These are phyloP conservation scores for Temnothorax rugatulus DNA, from an alignment of 2,888 invertebrate genomes.

Conservation along the genomic window DNA sequence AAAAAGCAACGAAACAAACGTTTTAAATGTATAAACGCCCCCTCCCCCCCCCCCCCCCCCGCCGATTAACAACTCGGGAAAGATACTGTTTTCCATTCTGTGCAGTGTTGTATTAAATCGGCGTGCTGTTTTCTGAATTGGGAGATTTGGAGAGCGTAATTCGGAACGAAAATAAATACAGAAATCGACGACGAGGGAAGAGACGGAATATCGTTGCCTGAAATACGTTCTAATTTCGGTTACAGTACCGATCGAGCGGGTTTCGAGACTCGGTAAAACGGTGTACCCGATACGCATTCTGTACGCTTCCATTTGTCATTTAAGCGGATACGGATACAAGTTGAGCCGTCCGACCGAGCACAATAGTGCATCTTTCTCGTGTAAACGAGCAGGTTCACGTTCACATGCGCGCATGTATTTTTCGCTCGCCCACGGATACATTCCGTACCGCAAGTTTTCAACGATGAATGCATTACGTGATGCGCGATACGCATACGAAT, in stretches of 20 bases:
- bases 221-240: constrained; percentile 51
- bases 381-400: constrained; percentile 47
- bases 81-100: constrained; percentile 20
- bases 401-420: constrained; percentile 36
- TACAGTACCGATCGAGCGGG: constrained; percentile 35
- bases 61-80: not conserved
- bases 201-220: constrained; percentile 33
- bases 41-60: too few relatives aligned
- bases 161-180: constrained; percentile 42
- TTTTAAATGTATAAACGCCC: constrained; percentile 2
- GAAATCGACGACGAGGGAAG: constrained; percentile 29
- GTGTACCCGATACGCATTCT: constrained; percentile 47
- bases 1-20: not conserved
- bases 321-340: constrained; percentile 57
- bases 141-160: constrained; percentile 25
- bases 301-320: constrained; percentile 57
- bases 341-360: constrained; percentile 50
- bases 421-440: constrained; percentile 33
- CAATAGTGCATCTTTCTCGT: constrained; percentile 55
- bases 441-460: constrained; percentile 48
- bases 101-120: constrained; percentile 28
- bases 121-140: constrained; percentile 31
- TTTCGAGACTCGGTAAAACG: constrained; percentile 51
- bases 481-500: constrained; percentile 38
- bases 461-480: constrained; percentile 50